Conservation (phyloP, 2,797 vertebrate species). For the Poecile montanus region DNA sequence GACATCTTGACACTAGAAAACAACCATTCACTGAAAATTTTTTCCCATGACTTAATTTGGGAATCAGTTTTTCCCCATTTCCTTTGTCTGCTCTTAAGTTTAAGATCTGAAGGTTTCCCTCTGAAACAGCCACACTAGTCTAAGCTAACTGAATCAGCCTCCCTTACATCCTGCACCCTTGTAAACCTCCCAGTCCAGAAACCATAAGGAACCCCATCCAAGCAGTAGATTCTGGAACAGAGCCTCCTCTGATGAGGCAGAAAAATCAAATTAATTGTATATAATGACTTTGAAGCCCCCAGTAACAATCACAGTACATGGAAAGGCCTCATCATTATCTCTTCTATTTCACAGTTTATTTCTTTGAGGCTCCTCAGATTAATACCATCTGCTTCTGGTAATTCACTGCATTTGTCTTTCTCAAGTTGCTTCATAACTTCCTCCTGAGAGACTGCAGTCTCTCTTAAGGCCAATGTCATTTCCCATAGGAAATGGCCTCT, state of each 20-base stretch:
- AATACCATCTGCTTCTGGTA: conserved; percentile 75
- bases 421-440: conserved; percentile 70
- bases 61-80: conserved; percentile 47
- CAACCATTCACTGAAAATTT: background rate
- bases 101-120: background rate
- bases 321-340: conserved; percentile 20
- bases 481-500: conserved; percentile 63
- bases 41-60: conserved; percentile 65
- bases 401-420: conserved; percentile 75
- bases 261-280: background rate
- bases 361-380: conserved; percentile 67
- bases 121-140: background rate
- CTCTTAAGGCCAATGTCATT: conserved; percentile 67
- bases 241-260: background rate
- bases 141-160: background rate
- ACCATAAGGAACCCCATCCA: background rate
- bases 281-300: background rate
- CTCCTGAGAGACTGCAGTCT: conserved; percentile 62
- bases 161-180: background rate
- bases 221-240: background rate
- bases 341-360: conserved; percentile 63
- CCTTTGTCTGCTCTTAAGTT: conserved; percentile 7
- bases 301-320: conserved; percentile 27
- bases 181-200: background rate
- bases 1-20: conserved; percentile 35